Evolutionary conservation across 2,797 vertebrate species (phyloP), one percentile per base, ranked within the genome.

Genomic region (Nyctalus aviator): DNA sequence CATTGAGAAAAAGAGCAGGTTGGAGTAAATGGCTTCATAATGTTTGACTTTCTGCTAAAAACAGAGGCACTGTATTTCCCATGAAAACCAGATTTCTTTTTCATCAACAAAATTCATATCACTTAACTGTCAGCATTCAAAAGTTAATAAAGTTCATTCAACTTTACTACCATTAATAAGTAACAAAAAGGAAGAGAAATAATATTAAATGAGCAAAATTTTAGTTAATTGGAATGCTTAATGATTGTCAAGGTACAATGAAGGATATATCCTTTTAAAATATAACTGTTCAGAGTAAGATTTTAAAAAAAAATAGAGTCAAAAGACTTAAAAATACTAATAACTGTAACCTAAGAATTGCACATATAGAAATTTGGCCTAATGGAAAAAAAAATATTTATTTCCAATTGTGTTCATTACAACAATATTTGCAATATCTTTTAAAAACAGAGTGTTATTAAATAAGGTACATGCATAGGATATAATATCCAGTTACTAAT

Each of bases 381-480:
- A 73, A 81, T 37, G 8, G 35, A 55, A 88, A 86, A 55, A 88
- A 86, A 91, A 79, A 59, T 66, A 23, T 84, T 57, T 87, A 79
- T 66, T 90, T 71, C 44, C 4, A 91, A 62, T 20, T 62, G 7
- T 44, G 12, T 88, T 71, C 6, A 88, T 82, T 82, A 50, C 0
- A 41, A 25, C 41, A 32, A 1, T 53, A 77, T 44, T 83, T 86
- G n/a, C 2, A 85, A 11, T 78, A 55, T n/a, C 57, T 71, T 71
- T 69, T 7, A 48, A 53, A 84, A 78, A 8, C 14, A 83, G 27
- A 84, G 17, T 82, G 35, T 50, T 18, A 76, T 50, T 88, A 79
- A 71, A 23, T 73, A 73, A 66, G 27, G 37, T 79, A n/a, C 3
- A 50, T n/a, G 20, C 1, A 41, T 53, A 93, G 3, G 8, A 13